A percentile compares a stretch with the other conserved stretches of the same genome.
Conservation (phyloP, 2,113 vertebrate species). For the Chloebia gouldiae region DNA sequence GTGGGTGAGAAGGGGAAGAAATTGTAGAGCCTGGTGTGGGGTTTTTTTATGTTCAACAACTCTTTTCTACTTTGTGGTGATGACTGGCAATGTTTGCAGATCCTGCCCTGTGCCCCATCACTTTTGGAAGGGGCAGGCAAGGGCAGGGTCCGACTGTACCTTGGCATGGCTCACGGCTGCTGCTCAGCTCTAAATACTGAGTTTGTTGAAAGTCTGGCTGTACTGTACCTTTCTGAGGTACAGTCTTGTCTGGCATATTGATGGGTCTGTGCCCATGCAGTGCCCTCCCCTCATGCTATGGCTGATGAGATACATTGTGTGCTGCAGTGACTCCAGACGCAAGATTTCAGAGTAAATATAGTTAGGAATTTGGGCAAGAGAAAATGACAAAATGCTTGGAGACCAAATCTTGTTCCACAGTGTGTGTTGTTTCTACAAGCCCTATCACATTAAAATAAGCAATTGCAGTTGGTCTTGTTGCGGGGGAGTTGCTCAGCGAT, state of each 20-base stretch:
- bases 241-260: neutral
- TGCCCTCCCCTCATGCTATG: neutral
- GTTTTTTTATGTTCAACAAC: neutral
- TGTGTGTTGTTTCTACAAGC: neutral
- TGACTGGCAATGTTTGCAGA: neutral
- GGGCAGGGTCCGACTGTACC: neutral
- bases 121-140: neutral
- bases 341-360: neutral
- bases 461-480: neutral
- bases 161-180: neutral
- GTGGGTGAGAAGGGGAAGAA: neutral
- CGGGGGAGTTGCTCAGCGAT: fast-evolving
- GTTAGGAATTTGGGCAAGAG: neutral
- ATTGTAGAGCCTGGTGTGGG: neutral
- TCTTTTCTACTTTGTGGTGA: neutral
- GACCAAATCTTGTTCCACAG: neutral
- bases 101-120: fast-evolving
- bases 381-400: neutral
- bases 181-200: neutral
- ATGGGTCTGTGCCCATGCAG: neutral
- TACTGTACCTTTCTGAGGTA: neutral
- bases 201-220: neutral
- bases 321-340: neutral
- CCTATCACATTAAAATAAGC: neutral
- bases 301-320: neutral